Evolutionary conservation across 2,797 vertebrate species (phyloP), one percentile per base, ranked within the genome.

Genomic region (Toxotes lorentzi): DNA sequence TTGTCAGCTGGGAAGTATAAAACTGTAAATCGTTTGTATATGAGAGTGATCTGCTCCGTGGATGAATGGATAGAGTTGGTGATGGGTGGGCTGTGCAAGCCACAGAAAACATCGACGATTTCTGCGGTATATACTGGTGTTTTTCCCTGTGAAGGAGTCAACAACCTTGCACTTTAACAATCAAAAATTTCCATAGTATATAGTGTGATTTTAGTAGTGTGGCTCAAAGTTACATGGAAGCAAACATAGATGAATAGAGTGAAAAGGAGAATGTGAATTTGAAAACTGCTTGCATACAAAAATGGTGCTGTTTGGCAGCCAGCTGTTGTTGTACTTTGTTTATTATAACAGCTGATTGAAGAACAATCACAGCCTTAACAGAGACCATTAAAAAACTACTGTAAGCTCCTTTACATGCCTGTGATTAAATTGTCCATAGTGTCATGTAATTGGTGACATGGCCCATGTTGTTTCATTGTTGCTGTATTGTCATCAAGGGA

Each of bases 371-470:
- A 68, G 40, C 35, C 11, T 23, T 12, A 12, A 4, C 34, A 57
- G 24, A 69, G 10, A 34, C 17, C 11, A 34, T 38, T 41, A 16
- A 72, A 23, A 59, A 70, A 53, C 11, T 23, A 4, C 47, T 38
- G 24, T 47, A 54, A 4, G 48, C 50, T 61, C 32, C 19, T 60
- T 51, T 11, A n/a, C 58, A 34, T 9, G 53, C 4, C 50, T 38
- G 61, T 63, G 63, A 81, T 60, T 63, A 62, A 67, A 35, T 23
- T n/a, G 74, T 79, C 57, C 21, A 21, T 27, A 13, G 57, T 41
- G 65, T 47, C 32, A 13, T 59, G 48, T 35, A 19, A 63, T 79
- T 40, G 35, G 27, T 66, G 65, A 62, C 45, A 38, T 27, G 63
- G 32, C 71, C 64, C 56, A n/a, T 17, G 63, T 62, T 53, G 17